These are phyloP conservation scores for Lysandra coridon DNA, from an alignment of 2,888 invertebrate genomes.

Conservation along the genomic window DNA sequence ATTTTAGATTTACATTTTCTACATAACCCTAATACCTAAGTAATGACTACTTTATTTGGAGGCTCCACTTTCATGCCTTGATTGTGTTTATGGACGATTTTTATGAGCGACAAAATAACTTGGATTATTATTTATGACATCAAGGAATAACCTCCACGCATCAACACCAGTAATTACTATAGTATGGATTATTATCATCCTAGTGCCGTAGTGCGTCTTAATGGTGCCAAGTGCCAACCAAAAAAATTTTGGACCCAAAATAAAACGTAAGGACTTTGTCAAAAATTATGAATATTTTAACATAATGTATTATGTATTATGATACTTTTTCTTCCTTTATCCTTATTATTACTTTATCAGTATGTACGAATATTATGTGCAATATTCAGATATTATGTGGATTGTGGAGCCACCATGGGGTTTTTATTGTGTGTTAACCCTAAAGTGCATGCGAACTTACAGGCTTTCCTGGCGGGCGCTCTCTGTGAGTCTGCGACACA, in stretches of 20 bases:
- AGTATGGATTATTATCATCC: too few relatives aligned
- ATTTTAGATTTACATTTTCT: not conserved
- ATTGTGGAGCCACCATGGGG: not conserved
- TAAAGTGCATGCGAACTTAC: not conserved
- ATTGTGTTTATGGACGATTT: not conserved
- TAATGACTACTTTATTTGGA: not conserved
- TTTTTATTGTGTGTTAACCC: not conserved
- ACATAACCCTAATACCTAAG: not conserved
- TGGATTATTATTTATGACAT: not conserved
- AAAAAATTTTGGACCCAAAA: too few relatives aligned
- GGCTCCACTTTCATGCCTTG: not conserved
- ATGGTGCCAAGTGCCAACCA: too few relatives aligned
- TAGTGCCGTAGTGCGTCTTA: too few relatives aligned
- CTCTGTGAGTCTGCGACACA: constrained; percentile 22
- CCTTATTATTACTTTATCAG: too few relatives aligned
- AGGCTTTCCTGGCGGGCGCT: not conserved
- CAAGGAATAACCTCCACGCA: not conserved
- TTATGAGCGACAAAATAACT: not conserved
- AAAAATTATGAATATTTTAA: too few relatives aligned
- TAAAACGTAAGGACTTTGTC: too few relatives aligned
- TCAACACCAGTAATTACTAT: too few relatives aligned
- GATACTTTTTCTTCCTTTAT: too few relatives aligned
- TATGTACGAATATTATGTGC: not conserved
- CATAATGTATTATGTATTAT: too few relatives aligned
- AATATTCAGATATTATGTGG: not conserved